A percentile compares a stretch with the other conserved stretches of the same genome.
Conservation (phyloP, 2,888 invertebrate genomes). For the Cryptocheilus praepositus region DNA sequence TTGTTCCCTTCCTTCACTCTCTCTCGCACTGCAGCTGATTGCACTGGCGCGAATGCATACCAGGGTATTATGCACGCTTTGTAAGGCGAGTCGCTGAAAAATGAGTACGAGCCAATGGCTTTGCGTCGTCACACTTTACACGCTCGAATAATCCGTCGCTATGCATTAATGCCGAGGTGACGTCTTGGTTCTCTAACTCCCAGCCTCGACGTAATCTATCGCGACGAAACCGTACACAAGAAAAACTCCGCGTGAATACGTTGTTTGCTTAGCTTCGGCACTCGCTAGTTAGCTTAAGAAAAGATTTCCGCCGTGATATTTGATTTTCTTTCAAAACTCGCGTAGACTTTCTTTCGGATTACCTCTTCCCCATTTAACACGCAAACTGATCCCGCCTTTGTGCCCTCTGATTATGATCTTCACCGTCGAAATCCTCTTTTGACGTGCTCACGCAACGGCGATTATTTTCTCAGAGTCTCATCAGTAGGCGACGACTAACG, state of each 20-base stretch:
- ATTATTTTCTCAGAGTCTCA: slow-evolving; percentile 45
- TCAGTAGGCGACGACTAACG: slow-evolving; percentile 23
- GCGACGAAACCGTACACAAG: background rate
- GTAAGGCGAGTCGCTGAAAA: slow-evolving; percentile 66
- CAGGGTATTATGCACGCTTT: slow-evolving; percentile 67
- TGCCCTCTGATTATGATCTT: background rate
- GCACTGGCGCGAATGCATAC: slow-evolving; percentile 51
- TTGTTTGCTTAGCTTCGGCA: background rate
- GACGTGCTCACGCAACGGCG: slow-evolving; percentile 19
- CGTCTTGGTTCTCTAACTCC: no score
- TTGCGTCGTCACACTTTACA: slow-evolving; percentile 17
- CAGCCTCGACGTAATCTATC: background rate
- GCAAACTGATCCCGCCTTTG: slow-evolving; percentile 16
- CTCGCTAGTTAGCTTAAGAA: background rate
- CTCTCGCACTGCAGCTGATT: slow-evolving; percentile 60
- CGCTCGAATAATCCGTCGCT: slow-evolving; percentile 3
- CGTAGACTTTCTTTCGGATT: background rate
- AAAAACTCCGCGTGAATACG: slow-evolving; percentile 11
- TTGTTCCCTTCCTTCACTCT: slow-evolving; percentile 42
- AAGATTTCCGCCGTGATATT: slow-evolving; percentile 4
- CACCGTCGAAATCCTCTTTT: background rate
- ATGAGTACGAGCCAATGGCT: slow-evolving; percentile 47
- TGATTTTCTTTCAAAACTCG: background rate
- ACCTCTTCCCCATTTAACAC: no score
- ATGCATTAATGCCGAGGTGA: no score